phyloP scores from a whole-genome alignment of 2,113 vertebrate species.

The Pterocles orientalis region DNA sequence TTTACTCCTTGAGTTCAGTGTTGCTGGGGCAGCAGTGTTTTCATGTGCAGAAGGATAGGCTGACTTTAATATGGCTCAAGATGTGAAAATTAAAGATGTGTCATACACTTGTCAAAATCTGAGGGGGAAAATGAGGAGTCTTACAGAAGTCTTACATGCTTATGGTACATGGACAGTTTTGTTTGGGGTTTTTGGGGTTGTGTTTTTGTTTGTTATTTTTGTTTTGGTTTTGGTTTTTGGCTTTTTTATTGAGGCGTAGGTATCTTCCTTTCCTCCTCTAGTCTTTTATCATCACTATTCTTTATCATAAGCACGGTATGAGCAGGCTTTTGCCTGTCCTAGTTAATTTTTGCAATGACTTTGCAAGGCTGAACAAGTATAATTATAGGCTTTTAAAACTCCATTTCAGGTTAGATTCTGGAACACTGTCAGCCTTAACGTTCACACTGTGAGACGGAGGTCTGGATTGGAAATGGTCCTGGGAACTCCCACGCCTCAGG shows the following conservation, averaged over 20 bases:
- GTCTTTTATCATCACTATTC: background rate
- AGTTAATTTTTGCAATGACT: background rate
- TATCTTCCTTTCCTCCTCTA: background rate
- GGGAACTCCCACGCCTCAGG: background rate
- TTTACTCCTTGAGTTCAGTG: background rate
- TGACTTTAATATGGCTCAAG: background rate
- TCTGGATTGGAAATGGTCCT: background rate
- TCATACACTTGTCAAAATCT: background rate
- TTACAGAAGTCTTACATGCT: background rate
- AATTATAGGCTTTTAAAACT: slow-evolving; percentile 23
- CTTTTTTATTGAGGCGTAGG: background rate
- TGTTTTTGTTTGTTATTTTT: background rate
- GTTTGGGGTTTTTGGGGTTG: background rate
- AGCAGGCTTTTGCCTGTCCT: background rate
- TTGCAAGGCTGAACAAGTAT: slow-evolving; percentile 17
- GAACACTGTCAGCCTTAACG: background rate
- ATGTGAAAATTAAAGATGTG: background rate
- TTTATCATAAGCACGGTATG: background rate
- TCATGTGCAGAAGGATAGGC: background rate
- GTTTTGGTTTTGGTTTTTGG: background rate
- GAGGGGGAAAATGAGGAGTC: background rate
- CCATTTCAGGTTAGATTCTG: slow-evolving; percentile 11
- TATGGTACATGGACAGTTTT: background rate
- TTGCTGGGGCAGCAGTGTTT: background rate
- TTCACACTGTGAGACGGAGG: background rate